These are phyloP conservation scores for Tupaia chinensis DNA, from an alignment of 2,113 vertebrate genomes.

Conservation along the genomic window DNA sequence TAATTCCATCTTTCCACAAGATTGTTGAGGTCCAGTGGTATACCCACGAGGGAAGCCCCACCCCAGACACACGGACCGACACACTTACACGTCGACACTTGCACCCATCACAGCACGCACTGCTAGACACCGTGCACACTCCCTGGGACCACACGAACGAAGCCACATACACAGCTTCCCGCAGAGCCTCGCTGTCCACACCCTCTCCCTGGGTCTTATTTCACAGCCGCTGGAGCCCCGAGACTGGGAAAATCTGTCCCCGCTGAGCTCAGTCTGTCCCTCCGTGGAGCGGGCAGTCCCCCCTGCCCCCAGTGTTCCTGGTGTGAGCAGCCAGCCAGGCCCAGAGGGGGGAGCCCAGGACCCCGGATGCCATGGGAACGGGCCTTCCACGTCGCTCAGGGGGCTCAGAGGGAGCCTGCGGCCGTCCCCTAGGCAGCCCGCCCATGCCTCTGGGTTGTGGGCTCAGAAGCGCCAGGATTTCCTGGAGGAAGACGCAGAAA, in stretches of 20 bases:
- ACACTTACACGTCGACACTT: no score
- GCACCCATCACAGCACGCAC: no score
- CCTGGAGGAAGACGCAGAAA: neutral
- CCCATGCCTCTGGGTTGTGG: neutral
- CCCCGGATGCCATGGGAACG: neutral
- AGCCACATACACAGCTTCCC: neutral
- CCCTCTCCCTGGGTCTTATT: neutral
- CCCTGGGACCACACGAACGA: no score
- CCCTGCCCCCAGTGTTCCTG: neutral
- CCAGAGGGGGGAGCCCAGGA: no score
- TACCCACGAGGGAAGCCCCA: no score
- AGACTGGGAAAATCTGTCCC: neutral
- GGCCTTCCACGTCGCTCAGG: neutral
- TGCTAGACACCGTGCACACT: neutral
- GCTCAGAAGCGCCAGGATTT: neutral
- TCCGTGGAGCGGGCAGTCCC: no score
- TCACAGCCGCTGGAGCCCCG: neutral
- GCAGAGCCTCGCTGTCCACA: neutral
- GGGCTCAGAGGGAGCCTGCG: neutral
- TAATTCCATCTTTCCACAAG: no score
- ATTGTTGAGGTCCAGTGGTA: no score
- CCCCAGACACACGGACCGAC: no score
- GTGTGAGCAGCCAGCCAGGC: neutral
- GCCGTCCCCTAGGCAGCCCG: neutral
- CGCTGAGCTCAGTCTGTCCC: neutral